Evolutionary conservation across 2,797 vertebrate species (phyloP).

Genomic region (Gorsachius magnificus): DNA sequence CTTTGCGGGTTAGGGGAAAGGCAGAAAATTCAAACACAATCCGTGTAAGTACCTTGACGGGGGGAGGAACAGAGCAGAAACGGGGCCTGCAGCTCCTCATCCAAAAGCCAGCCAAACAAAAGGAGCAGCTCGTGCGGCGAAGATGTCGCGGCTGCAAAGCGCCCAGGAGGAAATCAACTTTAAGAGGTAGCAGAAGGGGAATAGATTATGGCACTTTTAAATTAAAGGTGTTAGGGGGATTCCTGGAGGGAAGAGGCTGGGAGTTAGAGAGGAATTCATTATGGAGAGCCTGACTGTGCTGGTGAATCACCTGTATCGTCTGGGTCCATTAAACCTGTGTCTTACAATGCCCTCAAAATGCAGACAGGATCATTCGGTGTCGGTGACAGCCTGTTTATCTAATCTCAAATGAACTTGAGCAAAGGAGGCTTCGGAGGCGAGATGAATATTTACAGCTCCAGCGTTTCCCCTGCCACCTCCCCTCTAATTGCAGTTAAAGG

Average conservation of each 20-base stretch:
- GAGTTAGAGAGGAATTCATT: constrained; percentile 26
- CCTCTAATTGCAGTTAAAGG: not conserved
- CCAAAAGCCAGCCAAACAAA: not conserved
- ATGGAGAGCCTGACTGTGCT: not conserved
- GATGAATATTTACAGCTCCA: not conserved
- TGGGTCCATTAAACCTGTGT: not conserved
- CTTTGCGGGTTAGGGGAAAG: not conserved
- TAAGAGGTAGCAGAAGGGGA: constrained; percentile 17
- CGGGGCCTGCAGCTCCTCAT: not conserved
- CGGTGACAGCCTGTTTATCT: not conserved
- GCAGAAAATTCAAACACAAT: not conserved
- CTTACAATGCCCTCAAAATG: not conserved
- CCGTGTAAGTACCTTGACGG: not conserved
- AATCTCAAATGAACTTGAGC: not conserved
- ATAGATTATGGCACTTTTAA: constrained; percentile 37
- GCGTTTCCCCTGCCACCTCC: not conserved
- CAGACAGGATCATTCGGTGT: not conserved
- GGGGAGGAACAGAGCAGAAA: not conserved
- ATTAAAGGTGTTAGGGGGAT: constrained; percentile 32
- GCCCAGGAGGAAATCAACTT: not conserved
- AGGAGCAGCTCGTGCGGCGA: not conserved
- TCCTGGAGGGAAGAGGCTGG: constrained; percentile 24
- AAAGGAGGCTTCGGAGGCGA: not conserved
- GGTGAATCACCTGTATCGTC: not conserved
- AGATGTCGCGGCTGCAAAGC: not conserved